Conservation (phyloP, 2,888 invertebrate genomes). For the Trissolcus japonicus region DNA sequence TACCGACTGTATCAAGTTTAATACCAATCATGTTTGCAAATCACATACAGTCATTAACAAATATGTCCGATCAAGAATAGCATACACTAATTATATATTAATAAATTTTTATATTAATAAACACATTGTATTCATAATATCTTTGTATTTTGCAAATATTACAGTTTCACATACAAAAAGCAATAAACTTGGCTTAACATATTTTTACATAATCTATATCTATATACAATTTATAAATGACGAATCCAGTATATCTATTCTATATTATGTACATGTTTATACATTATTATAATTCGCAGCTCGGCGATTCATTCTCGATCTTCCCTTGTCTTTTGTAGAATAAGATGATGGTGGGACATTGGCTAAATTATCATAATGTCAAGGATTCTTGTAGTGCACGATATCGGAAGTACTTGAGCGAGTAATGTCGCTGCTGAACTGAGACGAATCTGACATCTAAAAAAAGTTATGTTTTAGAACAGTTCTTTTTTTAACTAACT, state of each 20-base stretch:
- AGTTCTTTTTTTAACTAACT: constrained; percentile 6
- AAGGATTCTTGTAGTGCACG: constrained; percentile 69
- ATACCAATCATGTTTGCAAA: not conserved
- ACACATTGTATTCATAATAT: not conserved
- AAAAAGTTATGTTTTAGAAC: constrained; percentile 5
- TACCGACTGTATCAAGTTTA: not conserved
- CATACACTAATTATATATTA: too few species aligned
- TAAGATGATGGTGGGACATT: constrained; percentile 18
- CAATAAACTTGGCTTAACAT: not conserved
- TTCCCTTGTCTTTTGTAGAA: constrained; percentile 39
- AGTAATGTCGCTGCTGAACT: constrained; percentile 67
- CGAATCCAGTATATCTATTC: too few species aligned
- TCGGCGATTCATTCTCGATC: constrained; percentile 43
- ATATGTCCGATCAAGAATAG: too few species aligned
- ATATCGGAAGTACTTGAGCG: constrained; percentile 64
- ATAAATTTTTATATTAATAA: too few species aligned
- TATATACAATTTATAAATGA: not conserved
- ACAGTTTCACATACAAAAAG: not conserved
- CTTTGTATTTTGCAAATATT: not conserved
- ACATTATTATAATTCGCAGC: constrained; percentile 43
- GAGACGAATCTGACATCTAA: constrained; percentile 67
- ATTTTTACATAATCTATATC: not conserved
- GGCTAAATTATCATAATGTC: constrained; percentile 49
- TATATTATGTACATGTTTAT: constrained; percentile 37
- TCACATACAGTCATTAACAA: too few species aligned